Evolutionary conservation across 2,113 vertebrate species (phyloP), one percentile per base, ranked within the genome.

Genomic region (Strix uralensis): DNA sequence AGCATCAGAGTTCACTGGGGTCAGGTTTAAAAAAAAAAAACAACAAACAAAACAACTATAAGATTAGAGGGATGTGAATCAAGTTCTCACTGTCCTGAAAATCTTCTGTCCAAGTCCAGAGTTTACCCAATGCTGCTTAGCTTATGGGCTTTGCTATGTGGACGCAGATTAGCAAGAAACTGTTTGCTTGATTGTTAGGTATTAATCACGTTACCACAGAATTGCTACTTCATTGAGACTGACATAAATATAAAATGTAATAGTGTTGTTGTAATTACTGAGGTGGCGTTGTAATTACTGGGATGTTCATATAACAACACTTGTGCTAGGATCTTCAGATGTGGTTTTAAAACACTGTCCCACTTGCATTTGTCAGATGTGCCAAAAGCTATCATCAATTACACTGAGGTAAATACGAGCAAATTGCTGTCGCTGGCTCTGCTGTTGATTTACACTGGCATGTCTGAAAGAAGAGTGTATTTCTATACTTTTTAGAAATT

Each of bases 321-420:
- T 91, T 88, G 63, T 46, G 62, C 44, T 62, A 79, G 66, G 58
- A 51, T 26, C 86, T 96, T 96, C 73, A 96, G 90, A 93, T 83
- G 94, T 73, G 79, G 79, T 96, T 95, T 95, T 93, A 54, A 96
- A 94, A 84, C 57, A 77, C 59, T 32, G 7, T 30, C 90, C 77
- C 36, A 11, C 78, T 93, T 79, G 95, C 62, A 8, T 79, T 86
- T 95, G 84, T 96, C 92, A 90, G 46, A 9, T 58, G 11, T 65
- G 91, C 89, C 62, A 85, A 90, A 91, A 95, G 71, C 54, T 62
- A 66, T 66, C 92, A 70, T 80, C 57, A 51, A 5, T 91, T 82
- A 91, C 22, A 27, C 54, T 32, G 74, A 89, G 84, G 88, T 81
- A 77, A 65, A 89, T 54, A 30, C 46, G 75, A 83, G 77, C 71